Evolutionary conservation across 1,140 invertebrate genomes (phyloP), one percentile per base, ranked within the genome.

Genomic region (Formica selysi): DNA sequence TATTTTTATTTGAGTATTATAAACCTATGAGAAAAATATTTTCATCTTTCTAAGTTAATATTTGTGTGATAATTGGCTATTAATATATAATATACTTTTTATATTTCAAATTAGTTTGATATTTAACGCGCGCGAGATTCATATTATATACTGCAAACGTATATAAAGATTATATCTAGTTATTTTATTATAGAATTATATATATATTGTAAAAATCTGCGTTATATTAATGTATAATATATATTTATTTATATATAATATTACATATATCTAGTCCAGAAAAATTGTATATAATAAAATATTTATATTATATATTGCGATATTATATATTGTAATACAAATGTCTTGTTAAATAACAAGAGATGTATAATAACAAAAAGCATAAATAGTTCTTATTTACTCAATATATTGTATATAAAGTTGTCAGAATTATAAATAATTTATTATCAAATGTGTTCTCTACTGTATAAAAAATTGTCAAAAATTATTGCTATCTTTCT

Each of bases 241-340:
- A 32, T 29, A 71, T 29, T 13, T 54, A 67, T 16, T 29, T 61
- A 61, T 65, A 36, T 48, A 6, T 38, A 51, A 51, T 38, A 22
- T 87, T 79, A 65, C 59, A 78, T 59, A 10, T 54, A 91, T 95
- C 93, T 95, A 95, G 94, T 95, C 94, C 88, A 90, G 48, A 51
- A 51, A 19, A 51, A 51, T 84, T 90, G 68, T 90, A 90, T 81
- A 79, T 91, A 85, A 86, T 67, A 61, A 65, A 76, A 81, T 29
- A 64, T 48, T 54, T 84, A 83, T 73, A 48, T 51, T 19, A 51
- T 51, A 51, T 51, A 38, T 29, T 44, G 36, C 61, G 32, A 41
- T 59, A 70, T 54, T 68, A 65, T 48, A 48, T 68, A 51, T 48
- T 84, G 1, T 26, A 13, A 51, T 44, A 8, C 29, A 32, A 65